phyloP scores from a whole-genome alignment of 2,113 vertebrate species.

The Pluvianellus socialis region DNA sequence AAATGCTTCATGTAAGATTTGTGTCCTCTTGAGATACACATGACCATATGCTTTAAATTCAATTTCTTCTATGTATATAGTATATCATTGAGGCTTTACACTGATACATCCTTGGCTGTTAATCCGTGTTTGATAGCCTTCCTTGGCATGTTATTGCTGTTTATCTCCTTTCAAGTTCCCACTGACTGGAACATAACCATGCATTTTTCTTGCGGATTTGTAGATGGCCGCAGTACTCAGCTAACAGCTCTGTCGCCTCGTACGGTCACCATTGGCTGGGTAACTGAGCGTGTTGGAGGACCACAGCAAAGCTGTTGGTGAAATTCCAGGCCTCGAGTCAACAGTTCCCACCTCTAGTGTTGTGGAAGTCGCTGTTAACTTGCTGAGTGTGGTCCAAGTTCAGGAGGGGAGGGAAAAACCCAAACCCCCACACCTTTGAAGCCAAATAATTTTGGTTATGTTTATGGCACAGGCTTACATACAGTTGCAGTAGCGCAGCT shows the following conservation, averaged over 20 bases:
- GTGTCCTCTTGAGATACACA: background rate
- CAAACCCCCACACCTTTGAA: background rate
- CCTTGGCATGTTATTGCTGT: background rate
- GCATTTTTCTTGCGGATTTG: background rate
- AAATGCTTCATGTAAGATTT: background rate
- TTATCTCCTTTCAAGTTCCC: background rate
- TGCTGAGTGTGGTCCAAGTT: background rate
- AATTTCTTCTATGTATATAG: background rate
- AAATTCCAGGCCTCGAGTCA: background rate
- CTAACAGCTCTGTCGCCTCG: background rate
- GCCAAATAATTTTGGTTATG: background rate
- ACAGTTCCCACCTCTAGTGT: background rate
- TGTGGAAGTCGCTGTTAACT: background rate
- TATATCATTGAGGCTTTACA: background rate
- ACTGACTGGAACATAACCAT: background rate
- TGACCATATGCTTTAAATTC: background rate
- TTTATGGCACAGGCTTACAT: background rate
- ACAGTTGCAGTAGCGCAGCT: background rate
- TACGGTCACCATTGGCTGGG: rapidly evolving
- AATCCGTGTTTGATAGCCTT: background rate
- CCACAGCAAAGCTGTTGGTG: background rate
- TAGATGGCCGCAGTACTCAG: background rate
- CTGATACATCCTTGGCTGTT: background rate
- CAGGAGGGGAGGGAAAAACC: too few relatives aligned
- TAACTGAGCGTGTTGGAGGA: background rate